Evolutionary conservation across 2,113 vertebrate genomes (phyloP).

Genomic region (Burhinus oedicnemus): DNA sequence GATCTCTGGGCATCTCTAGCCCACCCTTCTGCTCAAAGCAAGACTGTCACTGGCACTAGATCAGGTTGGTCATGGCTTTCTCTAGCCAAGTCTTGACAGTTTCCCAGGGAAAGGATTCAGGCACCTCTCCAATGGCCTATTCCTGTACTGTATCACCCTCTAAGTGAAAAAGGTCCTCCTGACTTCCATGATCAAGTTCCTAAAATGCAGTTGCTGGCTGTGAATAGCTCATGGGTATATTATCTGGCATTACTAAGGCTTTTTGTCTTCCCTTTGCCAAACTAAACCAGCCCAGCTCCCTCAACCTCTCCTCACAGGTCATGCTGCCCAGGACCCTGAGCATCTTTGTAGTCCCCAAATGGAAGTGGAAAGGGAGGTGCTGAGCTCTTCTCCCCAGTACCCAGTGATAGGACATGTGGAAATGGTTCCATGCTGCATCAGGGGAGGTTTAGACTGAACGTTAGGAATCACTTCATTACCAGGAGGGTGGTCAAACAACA

Average conservation of each 20-base stretch:
- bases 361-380: not conserved
- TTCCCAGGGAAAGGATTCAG: not conserved
- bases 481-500: not conserved
- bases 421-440: not conserved
- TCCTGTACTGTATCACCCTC: not conserved
- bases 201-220: not conserved
- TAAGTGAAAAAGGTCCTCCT: not conserved
- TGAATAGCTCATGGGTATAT: not conserved
- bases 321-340: not conserved
- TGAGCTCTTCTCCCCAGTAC: not conserved
- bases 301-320: not conserved
- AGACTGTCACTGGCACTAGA: not conserved
- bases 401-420: accelerated
- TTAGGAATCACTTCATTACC: not conserved
- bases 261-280: not conserved
- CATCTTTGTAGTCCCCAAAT: not conserved
- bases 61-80: not conserved
- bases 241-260: not conserved
- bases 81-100: not conserved
- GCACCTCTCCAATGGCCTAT: not conserved
- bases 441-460: too few species aligned
- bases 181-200: not conserved
- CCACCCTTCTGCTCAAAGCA: not conserved
- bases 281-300: not conserved
- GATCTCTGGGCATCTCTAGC: not conserved